A percentile compares a stretch with the other conserved stretches of the same genome.
Conservation (phyloP, 1,140 invertebrate genomes). For the Samia ricini region DNA sequence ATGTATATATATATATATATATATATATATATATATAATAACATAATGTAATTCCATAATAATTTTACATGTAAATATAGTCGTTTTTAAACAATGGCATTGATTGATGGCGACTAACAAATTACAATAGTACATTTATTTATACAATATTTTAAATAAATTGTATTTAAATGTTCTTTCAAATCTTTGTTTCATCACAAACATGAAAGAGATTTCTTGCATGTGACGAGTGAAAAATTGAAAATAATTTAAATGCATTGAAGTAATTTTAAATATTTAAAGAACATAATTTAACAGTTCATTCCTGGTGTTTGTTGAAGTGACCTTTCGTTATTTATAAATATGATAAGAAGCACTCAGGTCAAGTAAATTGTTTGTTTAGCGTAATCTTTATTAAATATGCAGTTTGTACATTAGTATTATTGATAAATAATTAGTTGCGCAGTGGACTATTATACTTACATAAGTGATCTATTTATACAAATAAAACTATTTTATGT, state of each 20-base stretch:
- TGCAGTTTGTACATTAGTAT: not conserved
- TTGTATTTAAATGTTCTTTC: no score
- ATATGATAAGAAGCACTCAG: constrained; percentile 1
- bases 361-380: constrained; percentile 1
- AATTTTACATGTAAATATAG: no score
- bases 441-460: not conserved
- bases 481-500: not conserved
- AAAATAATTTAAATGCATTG: no score
- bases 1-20: no score
- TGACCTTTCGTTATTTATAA: constrained; percentile 6
- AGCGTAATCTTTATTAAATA: constrained; percentile 6
- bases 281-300: not conserved
- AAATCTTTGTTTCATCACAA: no score
- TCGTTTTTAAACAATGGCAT: not conserved
- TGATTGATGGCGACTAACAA: not conserved
- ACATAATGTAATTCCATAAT: no score
- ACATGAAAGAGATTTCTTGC: no score
- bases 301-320: not conserved
- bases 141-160: no score
- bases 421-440: not conserved
- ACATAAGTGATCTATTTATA: not conserved
- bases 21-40: no score
- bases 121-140: no score
- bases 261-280: no score
- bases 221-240: no score